phyloP scores from a whole-genome alignment of 92 coral and sea anemone species.

The Micromussa lordhowensis region DNA sequence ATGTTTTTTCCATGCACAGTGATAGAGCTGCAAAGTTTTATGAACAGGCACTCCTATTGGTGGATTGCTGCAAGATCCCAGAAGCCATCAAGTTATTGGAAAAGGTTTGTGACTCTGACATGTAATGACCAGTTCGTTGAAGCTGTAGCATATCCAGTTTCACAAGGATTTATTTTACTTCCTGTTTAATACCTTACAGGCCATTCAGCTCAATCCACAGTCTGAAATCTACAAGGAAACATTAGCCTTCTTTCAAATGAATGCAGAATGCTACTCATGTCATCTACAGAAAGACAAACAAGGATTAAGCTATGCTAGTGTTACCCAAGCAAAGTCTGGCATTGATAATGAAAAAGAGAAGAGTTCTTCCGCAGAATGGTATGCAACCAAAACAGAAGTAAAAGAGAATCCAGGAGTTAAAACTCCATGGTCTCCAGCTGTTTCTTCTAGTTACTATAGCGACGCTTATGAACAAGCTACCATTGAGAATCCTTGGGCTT shows the following conservation, averaged over 20 bases:
- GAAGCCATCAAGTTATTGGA: constrained; percentile 52
- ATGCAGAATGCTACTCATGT: constrained; percentile 2
- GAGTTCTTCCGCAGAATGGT: background rate
- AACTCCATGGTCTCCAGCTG: background rate
- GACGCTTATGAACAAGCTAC: background rate
- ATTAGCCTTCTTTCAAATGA: constrained; percentile 26
- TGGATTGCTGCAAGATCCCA: constrained; percentile 54
- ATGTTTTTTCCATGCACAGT: background rate
- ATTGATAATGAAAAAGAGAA: constrained; percentile 5
- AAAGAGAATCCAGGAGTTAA: background rate
- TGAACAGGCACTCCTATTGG: constrained; percentile 42
- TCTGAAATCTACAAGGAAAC: constrained; percentile 62
- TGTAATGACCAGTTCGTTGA: background rate
- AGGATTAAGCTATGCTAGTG: constrained; percentile 24
- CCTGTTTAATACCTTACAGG: constrained; percentile 40
- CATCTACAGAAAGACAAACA: constrained; percentile 2
- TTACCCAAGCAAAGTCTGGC: constrained; percentile 9
- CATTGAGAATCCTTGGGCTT: constrained; percentile 32
- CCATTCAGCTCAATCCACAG: constrained; percentile 30
- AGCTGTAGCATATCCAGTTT: too few relatives aligned
- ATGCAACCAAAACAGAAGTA: background rate
- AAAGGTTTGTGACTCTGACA: constrained; percentile 21
- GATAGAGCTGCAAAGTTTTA: constrained; percentile 35
- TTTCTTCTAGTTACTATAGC: background rate
- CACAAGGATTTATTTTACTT: background rate